Base-by-base conservation (phyloP, 2,888 invertebrate genomes). In the Drosophila anomalipes region DNA sequence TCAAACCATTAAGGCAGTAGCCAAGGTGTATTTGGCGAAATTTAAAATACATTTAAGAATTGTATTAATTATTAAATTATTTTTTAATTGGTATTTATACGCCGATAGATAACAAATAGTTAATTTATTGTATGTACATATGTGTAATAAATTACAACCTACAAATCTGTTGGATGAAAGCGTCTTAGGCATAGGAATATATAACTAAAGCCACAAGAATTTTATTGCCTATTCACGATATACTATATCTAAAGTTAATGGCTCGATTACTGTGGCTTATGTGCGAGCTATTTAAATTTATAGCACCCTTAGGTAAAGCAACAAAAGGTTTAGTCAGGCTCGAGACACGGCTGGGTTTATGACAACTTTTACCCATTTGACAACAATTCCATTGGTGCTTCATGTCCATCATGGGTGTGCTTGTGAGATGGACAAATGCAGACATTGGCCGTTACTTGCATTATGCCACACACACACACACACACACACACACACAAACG, bases 301-400 rank as follows among this genome's bases (percentile, higher is more conserved):
- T 12, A 6, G n/a, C 37, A 47, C 16, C 37, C 37, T 22, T 32
- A 30, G 22, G 4, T 30, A n/a, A 47, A 44, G 61, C 19, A 49
- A 51, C 14, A 33, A 56, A 54, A 39, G 12, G 35, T 70, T 37
- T 26, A n/a, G 28, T 49, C 22, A 68, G 37, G 37, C 16, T 30
- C n/a, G 4, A n/a, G 30, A 35, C 16, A 33, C 32, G 14, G 4
- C 22, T 12, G 30, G 7, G 41, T 63, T 32, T 26, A 52, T 49
- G 65, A 54, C 73, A 74, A 83, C 84, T 86, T 83, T 89, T 86
- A 89, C 76, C 72, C 72, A 88, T 74, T 86, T 78, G 75, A 74
- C 83, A 72, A 73, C 70, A 81, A 67, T 87, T 87, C 85, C 77
- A 57, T 77, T 74, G 72, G 62, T 72, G 60, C 83, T 75, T 74